A percentile compares a stretch with the other conserved stretches of the same genome.
phyloP scores from a whole-genome alignment of 2,888 invertebrate species.

The Theodoxus fluviatilis region DNA sequence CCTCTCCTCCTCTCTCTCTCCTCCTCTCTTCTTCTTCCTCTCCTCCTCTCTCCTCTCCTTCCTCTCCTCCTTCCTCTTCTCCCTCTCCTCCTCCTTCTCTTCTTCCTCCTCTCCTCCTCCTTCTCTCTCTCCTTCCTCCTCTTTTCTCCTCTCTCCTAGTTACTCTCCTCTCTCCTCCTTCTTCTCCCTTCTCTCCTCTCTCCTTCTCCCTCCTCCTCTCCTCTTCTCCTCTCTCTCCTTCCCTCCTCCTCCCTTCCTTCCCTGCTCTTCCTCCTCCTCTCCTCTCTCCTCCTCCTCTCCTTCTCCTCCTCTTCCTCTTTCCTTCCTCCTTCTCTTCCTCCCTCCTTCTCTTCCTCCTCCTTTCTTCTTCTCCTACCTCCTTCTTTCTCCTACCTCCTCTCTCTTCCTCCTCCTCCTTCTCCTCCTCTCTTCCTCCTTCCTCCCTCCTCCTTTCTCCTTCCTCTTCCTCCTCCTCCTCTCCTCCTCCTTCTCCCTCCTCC shows the following conservation, averaged over 20 bases:
- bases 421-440: not conserved
- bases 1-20: not conserved
- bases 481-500: not conserved
- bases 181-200: constrained; percentile 14
- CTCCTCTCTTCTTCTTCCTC: not conserved
- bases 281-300: not conserved
- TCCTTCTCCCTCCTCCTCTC: constrained; percentile 13
- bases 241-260: not conserved
- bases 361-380: not conserved
- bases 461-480: not conserved
- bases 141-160: constrained; percentile 14
- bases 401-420: not conserved
- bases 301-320: constrained; percentile 8
- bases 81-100: constrained; percentile 5
- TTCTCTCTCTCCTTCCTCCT: constrained; percentile 11
- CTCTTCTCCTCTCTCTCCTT: not conserved
- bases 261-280: not conserved
- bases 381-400: not conserved
- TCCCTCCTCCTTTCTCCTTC: not conserved
- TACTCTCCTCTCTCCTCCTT: constrained; percentile 16
- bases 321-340: not conserved
- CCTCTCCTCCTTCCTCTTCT: not conserved
- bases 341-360: not conserved
- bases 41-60: not conserved
- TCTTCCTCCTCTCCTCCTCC: not conserved